Base-by-base conservation (phyloP, 2,797 vertebrate species). In the Leptodactylus fallax region DNA sequence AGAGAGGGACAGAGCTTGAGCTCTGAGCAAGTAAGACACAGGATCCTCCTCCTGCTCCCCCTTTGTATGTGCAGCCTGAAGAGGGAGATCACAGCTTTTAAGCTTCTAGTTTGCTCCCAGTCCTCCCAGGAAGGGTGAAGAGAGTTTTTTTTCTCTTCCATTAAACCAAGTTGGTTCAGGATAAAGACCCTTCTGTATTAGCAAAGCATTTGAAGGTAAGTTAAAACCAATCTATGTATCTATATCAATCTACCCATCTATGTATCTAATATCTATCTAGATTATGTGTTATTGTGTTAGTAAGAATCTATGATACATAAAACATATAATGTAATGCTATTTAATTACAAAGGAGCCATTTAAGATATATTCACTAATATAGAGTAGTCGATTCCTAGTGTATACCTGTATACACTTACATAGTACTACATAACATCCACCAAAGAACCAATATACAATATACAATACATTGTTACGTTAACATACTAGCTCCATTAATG, bases 1-100 rank as follows among this genome's bases (percentile, higher is more conserved):
- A 95, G 96, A 96, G 96, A 96, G 95, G 95, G 94, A 95, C 95
- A 95, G 96, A 95, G 94, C 96, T 95, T 76, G 96, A 95, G 96
- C 96, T 96, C 95, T 92, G 92, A 93, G 92, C 92, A 87, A 87
- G 93, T 90, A 74, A 85, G 63, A 36, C 85, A 85, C 90, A 91
- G 60, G 90, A 89, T 90, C 84, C 88, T 90, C 91, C 91, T 90
- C 45, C 87, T 77, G 27, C 56, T 58, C 23, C 79, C 71, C 85
- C 90, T 77, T 74, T 67, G 78, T 85, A 36, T 45, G 78, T 80
- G 81, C 47, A 53, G 72, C 2, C 72, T 90, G 69, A 82, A 89
- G 78, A 85, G 85, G 87, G 87, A 77, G 78, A 88, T 77, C 2
- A 23, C n/a, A 2, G 63, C 85, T 79, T 77, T 83, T 87, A 78